These are phyloP conservation scores for Drosophila dives DNA, from an alignment of 2,888 invertebrate genomes.

Conservation along the genomic window DNA sequence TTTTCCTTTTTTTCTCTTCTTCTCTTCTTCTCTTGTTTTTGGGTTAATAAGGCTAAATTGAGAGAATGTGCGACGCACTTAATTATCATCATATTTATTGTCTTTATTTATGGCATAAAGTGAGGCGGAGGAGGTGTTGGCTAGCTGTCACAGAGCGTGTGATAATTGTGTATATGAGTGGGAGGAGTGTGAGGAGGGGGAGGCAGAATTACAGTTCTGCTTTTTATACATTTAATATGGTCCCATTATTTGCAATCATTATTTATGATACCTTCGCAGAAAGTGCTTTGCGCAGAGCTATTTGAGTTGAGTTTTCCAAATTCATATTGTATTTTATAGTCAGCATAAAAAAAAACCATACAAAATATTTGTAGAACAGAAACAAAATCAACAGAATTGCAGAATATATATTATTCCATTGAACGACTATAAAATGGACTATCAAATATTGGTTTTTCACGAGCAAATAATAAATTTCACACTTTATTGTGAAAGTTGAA, in stretches of 20 bases:
- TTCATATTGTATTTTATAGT: neutral
- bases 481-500: neutral
- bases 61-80: slow-evolving; percentile 80
- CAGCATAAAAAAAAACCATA: neutral
- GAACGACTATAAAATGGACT: too few relatives aligned
- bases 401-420: neutral
- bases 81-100: slow-evolving; percentile 82
- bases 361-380: neutral
- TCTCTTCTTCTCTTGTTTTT: slow-evolving; percentile 41
- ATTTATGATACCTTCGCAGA: slow-evolving; percentile 39
- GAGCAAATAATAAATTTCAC: neutral
- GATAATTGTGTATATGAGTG: neutral
- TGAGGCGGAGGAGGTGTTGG: neutral
- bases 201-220: slow-evolving; percentile 12
- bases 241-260: slow-evolving; percentile 61
- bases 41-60: slow-evolving; percentile 82
- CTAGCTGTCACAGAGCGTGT: neutral
- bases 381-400: neutral
- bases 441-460: neutral
- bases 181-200: neutral
- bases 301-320: slow-evolving; percentile 1
- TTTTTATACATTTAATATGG: slow-evolving; percentile 31
- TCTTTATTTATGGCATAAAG: slow-evolving; percentile 63
- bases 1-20: neutral
- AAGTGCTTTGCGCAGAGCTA: neutral